Base-by-base conservation (phyloP, 1,140 invertebrate genomes). In the Anagrus nilaparvatae region DNA sequence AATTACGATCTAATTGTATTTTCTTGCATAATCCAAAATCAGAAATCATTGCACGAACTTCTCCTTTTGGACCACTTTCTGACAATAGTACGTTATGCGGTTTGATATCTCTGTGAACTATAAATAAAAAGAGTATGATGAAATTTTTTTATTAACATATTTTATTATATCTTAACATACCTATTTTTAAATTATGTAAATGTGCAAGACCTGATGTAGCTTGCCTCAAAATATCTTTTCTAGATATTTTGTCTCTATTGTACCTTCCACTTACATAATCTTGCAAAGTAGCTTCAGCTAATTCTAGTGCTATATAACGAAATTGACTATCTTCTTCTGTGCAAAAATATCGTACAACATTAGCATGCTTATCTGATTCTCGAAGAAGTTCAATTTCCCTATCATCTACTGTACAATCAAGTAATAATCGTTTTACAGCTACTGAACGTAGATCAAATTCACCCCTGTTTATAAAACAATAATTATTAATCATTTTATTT, bases 1-100 rank as follows among this genome's bases (percentile, higher is more conserved):
- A 97, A 33, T 82, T 78, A 35, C 84, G 75, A 1, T 91, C 94
- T 9, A 84, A 75, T 53, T 92, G 84, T 2, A 99, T 64, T 59
- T 95, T 94, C 67, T 99, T 99, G 56, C 94, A 98, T 1, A 99
- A 69, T 1, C 96, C 96, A 75, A 99, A 99, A 68, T 99, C 96
- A 0, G 94, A 97, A 49, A 99, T 99, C 83, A 98, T 89, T 0
- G 88, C 92, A 40, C 87, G 73, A 0, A 97, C 79, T 51, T 82
- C 75, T 5, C 85, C 84, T 13, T 72, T 72, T 9, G 73, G 72
- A 37, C 78, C 75, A 6, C 84, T 79, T 51, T 83, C 72, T 8
- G 91, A 94, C 10, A 99, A 70, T 7, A 99, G 63, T 2, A 99
- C 93, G 71, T 99, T 99, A 51, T 97, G 93, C 0, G 96, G 96